Base-by-base conservation (phyloP, 2,888 invertebrate species). In the Atherix ibis region DNA sequence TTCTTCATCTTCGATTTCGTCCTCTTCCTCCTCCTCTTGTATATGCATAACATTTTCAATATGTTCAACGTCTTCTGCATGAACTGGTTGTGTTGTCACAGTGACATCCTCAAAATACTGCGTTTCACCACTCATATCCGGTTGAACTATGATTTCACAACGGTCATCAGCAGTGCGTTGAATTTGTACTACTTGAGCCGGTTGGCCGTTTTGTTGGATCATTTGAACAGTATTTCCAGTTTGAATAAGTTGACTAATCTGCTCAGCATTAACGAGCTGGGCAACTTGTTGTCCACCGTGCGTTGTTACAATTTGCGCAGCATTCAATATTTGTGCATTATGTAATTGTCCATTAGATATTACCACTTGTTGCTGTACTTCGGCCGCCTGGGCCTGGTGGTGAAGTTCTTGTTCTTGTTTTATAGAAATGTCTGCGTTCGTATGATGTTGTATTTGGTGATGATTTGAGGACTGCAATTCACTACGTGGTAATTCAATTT, bases 291-390 rank as follows among this genome's bases (percentile, higher is more conserved):
- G 50, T 4, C 52, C 52, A 13, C 47, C 42, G 31, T 51, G 48
- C 4, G 44, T 41, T 13, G 52, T 48, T 5, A 61, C 51, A 30
- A 61, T 53, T 44, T 62, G 62, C 4, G 56, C 52, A 4, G 59
- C 52, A 28, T 58, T 60, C 28, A 62, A 51, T 4, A 61, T 53
- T 39, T 61, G 61, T 4, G 58, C 57, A 44, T 61, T 62, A 27
- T 46, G 43, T 13, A 44, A 34, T 34, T 45, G 44, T 10, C 45
- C 42, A 38, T 45, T 46, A 4, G 60, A 55, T 31, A 62, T 44
- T 3, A 62, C 53, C 38, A 61, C 54, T 48, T 60, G 60, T 38
- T 56, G 58, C 13, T 53, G 51, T 17, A 35, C 14, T 26, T 38
- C 31, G 40, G 38, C 24, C 32, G 40, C 31, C 36, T 41, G 39